Conservation (phyloP, 2,888 invertebrate species). For the Drosophila nr. perissopoda region DNA sequence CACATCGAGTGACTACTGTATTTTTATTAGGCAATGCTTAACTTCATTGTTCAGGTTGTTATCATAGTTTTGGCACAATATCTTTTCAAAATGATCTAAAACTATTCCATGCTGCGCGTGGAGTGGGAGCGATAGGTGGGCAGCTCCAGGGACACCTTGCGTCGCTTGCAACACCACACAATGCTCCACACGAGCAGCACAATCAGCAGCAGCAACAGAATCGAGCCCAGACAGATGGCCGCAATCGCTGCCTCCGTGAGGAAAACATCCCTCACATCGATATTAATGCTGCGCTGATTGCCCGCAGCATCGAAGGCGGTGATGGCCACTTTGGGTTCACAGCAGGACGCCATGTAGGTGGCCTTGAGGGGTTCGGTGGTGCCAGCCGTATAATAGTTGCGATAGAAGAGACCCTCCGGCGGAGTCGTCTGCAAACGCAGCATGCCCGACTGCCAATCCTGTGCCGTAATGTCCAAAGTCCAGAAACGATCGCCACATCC, state of each 20-base stretch:
- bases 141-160: slow-evolving; percentile 87
- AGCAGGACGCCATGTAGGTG: slow-evolving; percentile 90
- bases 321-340: slow-evolving; percentile 88
- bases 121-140: slow-evolving; percentile 86
- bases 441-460: slow-evolving; percentile 89
- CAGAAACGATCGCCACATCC: slow-evolving; percentile 89
- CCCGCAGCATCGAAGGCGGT: slow-evolving; percentile 89
- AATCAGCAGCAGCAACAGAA: slow-evolving; percentile 88
- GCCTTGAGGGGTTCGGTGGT: slow-evolving; percentile 88
- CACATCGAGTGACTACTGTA: background rate
- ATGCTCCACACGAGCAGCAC: slow-evolving; percentile 87
- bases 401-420: slow-evolving; percentile 87
- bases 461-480: slow-evolving; percentile 89
- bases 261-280: slow-evolving; percentile 87
- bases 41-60: slow-evolving; percentile 12
- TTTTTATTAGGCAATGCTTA: slow-evolving; percentile 29
- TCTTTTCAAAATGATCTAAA: slow-evolving; percentile 5
- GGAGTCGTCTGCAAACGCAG: slow-evolving; percentile 87
- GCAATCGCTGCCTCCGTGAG: slow-evolving; percentile 87
- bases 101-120: slow-evolving; percentile 81
- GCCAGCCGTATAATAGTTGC: slow-evolving; percentile 88
- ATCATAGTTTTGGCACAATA: slow-evolving; percentile 34
- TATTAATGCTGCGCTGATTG: slow-evolving; percentile 87
- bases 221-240: slow-evolving; percentile 89
- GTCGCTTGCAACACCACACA: slow-evolving; percentile 87